Base-by-base conservation (phyloP, 1,140 invertebrate genomes). In the Helicorthomorpha holstii region DNA sequence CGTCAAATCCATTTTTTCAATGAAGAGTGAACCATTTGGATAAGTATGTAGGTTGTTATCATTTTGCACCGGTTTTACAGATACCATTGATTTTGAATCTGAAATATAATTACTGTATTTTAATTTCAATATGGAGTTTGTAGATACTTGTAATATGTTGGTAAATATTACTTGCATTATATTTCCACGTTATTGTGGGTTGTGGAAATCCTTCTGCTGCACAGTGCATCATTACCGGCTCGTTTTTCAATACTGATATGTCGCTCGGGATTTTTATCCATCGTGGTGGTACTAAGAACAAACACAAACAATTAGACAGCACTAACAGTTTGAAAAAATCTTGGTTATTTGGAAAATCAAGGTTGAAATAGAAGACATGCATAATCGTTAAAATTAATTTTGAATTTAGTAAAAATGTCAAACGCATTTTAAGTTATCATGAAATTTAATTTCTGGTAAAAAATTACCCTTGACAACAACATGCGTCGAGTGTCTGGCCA, bases 191-290 rank as follows among this genome's bases (percentile, higher is more conserved):
- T n/a, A 95, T 84, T 63, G 80, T 77, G 49, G 91, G 91, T 70
- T 84, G 83, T 25, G 91, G 92, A 69, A 92, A 93, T 56, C 92
- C 91, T 70, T 91, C 85, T 62, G 89, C 87, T 76, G 90, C 90
- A 70, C 91, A 96, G 75, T 94, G 87, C 58, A 94, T 80, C 63
- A 85, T 81, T n/a, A 90, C 77, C 56, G 83, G 80, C 61, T 86
- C 78, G 1, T 84, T 83, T 2, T 87, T 79, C 2, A 88, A 81
- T 2, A 46, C 25, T 25, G 38, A 10, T 19, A 46, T 41, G 26
- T 43, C 41, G 7, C 26, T 41, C 3, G 50, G 50, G 16, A 19
- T n/a, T n/a, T 22, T 41, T 21, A 46, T 22, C 50, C 50, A 51
- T 14, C 41, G 38, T 3, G 50, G 50, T 24, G 50, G 50, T 3